A percentile compares a stretch with the other conserved stretches of the same genome.
These are phyloP conservation scores for Phymanthus crucifer DNA, from an alignment of 92 coral and sea anemone genomes.

Conservation along the genomic window DNA sequence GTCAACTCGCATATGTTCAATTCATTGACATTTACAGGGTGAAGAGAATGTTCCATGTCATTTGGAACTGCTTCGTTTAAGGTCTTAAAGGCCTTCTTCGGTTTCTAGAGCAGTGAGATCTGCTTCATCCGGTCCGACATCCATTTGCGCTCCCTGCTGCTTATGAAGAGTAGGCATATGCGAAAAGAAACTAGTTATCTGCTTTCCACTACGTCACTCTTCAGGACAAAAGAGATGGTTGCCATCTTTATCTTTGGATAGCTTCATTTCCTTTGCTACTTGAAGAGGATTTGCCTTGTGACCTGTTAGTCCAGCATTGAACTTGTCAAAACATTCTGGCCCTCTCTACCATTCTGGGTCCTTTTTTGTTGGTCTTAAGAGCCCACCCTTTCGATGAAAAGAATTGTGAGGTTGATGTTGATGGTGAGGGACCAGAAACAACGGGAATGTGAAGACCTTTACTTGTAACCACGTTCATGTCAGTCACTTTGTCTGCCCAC, in stretches of 20 bases:
- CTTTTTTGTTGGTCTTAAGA: slow-evolving; percentile 32
- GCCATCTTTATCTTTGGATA: slow-evolving; percentile 28
- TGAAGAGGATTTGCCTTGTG: slow-evolving; percentile 36
- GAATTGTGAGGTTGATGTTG: neutral
- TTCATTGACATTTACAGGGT: neutral
- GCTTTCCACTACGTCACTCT: slow-evolving; percentile 51
- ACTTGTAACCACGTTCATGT: slow-evolving; percentile 28
- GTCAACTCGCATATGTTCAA: slow-evolving; percentile 1
- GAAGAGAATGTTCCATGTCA: no score
- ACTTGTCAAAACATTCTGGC: slow-evolving; percentile 36
- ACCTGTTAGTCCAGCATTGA: slow-evolving; percentile 39
- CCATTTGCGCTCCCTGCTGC: slow-evolving; percentile 29
- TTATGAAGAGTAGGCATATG: slow-evolving; percentile 45
- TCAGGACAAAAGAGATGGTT: slow-evolving; percentile 32
- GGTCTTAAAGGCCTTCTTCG: slow-evolving; percentile 32
- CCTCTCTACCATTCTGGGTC: slow-evolving; percentile 27
- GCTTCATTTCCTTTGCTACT: slow-evolving; percentile 50
- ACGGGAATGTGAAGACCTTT: slow-evolving; percentile 12
- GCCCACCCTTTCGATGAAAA: slow-evolving; percentile 47
- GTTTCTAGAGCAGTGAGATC: slow-evolving; percentile 46
- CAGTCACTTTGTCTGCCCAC: slow-evolving; percentile 41
- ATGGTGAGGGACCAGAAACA: slow-evolving; percentile 19
- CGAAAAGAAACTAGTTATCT: slow-evolving; percentile 51
- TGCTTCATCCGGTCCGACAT: slow-evolving; percentile 38
- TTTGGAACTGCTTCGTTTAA: no score